These are phyloP conservation scores for Tenodera sinensis DNA, from an alignment of 2,888 invertebrate genomes.

Conservation along the genomic window DNA sequence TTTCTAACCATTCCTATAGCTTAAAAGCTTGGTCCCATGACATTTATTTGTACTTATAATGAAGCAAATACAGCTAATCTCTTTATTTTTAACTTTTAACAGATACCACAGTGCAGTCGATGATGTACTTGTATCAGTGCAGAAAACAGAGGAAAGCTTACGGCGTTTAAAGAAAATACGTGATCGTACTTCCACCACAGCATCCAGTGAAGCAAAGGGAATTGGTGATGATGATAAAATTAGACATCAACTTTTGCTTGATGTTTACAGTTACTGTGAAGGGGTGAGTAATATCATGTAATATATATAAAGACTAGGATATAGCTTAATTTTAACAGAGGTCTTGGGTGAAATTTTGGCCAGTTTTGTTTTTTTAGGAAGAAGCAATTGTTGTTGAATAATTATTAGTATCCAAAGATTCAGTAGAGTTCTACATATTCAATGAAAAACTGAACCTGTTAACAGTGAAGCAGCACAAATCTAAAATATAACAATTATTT, in stretches of 20 bases:
- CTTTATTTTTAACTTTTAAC: not conserved
- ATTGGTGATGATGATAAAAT: conserved; percentile 92
- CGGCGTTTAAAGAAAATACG: conserved; percentile 82
- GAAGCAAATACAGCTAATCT: not conserved
- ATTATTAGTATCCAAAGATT: too few species aligned
- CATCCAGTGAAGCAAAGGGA: conserved; percentile 53
- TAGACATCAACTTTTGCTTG: conserved; percentile 81
- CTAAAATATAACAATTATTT: too few species aligned
- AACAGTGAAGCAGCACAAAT: too few species aligned
- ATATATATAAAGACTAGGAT: too few species aligned
- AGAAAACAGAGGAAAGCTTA: conserved; percentile 92
- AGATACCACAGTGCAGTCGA: conserved; percentile 55
- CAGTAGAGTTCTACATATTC: too few species aligned
- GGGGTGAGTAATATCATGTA: conserved; percentile 47
- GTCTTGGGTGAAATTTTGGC: too few species aligned
- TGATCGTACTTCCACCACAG: conserved; percentile 50
- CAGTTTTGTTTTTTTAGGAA: too few species aligned
- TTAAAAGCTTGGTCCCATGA: not conserved
- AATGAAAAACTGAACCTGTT: too few species aligned
- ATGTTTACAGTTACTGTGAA: conserved; percentile 71
- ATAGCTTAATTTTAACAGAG: too few species aligned
- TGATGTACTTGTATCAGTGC: conserved; percentile 88
- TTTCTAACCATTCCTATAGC: too few species aligned
- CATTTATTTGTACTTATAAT: not conserved
- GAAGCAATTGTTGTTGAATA: too few species aligned